Base-by-base conservation (phyloP, 2,113 vertebrate species). In the Antigone vipio region DNA sequence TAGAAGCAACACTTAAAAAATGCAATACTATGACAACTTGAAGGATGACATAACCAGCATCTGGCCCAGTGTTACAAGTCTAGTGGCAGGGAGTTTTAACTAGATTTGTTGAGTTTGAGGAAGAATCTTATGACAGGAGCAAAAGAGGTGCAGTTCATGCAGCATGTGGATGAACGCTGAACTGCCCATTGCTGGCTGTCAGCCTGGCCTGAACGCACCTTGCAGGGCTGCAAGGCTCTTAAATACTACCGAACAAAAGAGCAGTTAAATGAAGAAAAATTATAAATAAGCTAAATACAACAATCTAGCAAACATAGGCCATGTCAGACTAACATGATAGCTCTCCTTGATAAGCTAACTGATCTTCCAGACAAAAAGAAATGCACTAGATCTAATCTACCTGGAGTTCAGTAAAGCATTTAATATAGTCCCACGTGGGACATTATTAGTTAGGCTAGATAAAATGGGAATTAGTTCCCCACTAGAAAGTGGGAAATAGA, bases 371-470 rank as follows among this genome's bases (percentile, higher is more conserved):
- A 89, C 62, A 95, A 81, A 42, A 94, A 79, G 84, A 80, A 85
- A 85, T 30, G 12, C 58, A 35, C 30, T 24, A 56, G 85, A 88
- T 92, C 45, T 94, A 88, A 94, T 93, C 94, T 90, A 94, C 78
- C 78, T 93, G 35, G 45, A 62, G 22, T 75, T 95, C 87, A 94
- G 66, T 62, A 92, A 95, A 96, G 74, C 62, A 30, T 79, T 96
- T 91, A 92, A 92, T 79, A 32, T 58, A 87, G 38, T 89, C 84
- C 81, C 94, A 86, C 67, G 68, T 42, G 87, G 89, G 88, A 94
- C 45, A 6, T 58, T 60, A 95, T 95, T 96, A 95, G 87, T 89
- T 83, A 88, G 45, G 71, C 58, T 79, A 89, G 71, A 93, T 84
- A 84, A 93, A 86, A 92, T 66, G 38, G 32, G 75, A 89, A 94